A percentile compares a stretch with the other conserved stretches of the same genome.
phyloP scores from a whole-genome alignment of 2,113 vertebrate genomes.

The Struthidea cinerea region DNA sequence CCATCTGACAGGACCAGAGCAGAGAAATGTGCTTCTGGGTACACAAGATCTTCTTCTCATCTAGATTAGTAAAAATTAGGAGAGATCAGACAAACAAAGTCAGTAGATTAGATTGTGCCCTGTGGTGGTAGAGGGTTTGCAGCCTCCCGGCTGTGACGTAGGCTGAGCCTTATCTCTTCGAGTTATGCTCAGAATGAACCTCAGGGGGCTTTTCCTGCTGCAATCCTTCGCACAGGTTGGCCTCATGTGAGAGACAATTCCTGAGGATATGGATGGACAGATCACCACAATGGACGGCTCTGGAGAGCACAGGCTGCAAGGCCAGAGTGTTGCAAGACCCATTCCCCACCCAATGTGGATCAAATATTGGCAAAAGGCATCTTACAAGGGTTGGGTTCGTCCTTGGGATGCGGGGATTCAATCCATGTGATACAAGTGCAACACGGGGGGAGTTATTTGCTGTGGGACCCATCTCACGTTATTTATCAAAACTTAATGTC shows the following conservation, averaged over 20 bases:
- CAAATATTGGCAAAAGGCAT: neutral
- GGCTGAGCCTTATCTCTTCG: slow-evolving; percentile 3
- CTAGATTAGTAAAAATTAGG: slow-evolving; percentile 4
- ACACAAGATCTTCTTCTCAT: neutral
- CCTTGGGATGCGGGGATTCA: neutral
- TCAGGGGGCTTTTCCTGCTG: neutral
- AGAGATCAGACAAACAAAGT: slow-evolving; percentile 5
- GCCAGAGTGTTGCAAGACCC: neutral
- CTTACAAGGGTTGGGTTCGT: neutral
- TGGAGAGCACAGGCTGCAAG: neutral
- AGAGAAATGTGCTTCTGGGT: neutral
- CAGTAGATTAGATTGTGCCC: neutral
- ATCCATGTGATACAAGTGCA: neutral
- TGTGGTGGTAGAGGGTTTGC: neutral
- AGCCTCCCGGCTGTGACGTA: neutral
- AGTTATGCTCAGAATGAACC: slow-evolving; percentile 35
- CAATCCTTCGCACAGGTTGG: neutral
- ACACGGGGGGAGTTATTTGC: neutral
- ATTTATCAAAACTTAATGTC: neutral
- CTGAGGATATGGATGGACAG: neutral
- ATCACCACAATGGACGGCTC: too few relatives aligned
- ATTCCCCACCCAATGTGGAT: neutral
- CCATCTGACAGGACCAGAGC: neutral
- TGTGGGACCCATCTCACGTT: neutral
- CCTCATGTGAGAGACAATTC: neutral